phyloP scores from a whole-genome alignment of 2,888 invertebrate genomes.

The Troglohyphantes excavatus region DNA sequence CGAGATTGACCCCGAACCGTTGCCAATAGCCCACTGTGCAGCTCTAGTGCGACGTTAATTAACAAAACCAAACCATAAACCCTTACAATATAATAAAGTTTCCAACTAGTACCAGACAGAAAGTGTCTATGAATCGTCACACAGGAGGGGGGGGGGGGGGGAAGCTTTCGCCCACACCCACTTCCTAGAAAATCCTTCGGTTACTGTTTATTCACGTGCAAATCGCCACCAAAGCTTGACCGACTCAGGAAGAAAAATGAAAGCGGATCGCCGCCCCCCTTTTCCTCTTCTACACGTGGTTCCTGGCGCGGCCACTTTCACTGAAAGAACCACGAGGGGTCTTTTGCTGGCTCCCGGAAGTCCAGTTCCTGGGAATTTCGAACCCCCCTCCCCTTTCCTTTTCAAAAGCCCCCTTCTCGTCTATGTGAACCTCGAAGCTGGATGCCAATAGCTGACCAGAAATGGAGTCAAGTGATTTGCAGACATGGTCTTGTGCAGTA shows the following conservation, averaged over 20 bases:
- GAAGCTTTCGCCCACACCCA: not conserved
- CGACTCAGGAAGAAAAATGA: not conserved
- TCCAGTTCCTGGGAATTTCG: not conserved
- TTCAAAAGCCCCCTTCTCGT: not conserved
- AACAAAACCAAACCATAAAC: too few relatives aligned
- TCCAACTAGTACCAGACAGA: too few relatives aligned
- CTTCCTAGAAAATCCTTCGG: slow-evolving; percentile 17
- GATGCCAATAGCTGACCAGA: too few relatives aligned
- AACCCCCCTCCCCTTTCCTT: not conserved
- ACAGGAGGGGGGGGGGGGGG: not conserved
- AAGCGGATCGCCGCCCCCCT: not conserved
- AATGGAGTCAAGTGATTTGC: too few relatives aligned
- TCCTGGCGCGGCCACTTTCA: not conserved
- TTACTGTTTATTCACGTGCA: slow-evolving; percentile 14
- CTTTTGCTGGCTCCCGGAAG: slow-evolving; percentile 21
- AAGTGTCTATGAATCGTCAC: not conserved
- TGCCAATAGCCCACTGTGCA: too few relatives aligned
- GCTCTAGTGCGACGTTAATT: too few relatives aligned
- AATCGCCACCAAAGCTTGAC: not conserved
- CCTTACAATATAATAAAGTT: too few relatives aligned
- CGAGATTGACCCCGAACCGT: too few relatives aligned
- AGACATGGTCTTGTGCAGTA: too few relatives aligned
- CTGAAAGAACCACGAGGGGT: not conserved
- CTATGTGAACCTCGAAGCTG: too few relatives aligned
- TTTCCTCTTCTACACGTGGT: not conserved